Base-by-base conservation (phyloP, 2,888 invertebrate genomes). In the Leucophenga maculata region DNA sequence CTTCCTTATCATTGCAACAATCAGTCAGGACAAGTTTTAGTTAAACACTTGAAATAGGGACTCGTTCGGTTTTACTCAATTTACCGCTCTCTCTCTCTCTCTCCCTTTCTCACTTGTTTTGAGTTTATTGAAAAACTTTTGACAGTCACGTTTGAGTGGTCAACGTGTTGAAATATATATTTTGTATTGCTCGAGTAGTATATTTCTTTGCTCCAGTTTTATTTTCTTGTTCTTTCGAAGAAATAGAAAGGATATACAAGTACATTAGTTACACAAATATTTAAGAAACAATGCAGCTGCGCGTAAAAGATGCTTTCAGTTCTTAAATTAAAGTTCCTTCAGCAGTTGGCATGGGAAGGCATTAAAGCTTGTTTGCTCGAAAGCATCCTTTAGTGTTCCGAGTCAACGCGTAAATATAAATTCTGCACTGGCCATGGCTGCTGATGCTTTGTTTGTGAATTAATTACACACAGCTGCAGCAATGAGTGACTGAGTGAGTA, bases 131-230 rank as follows among this genome's bases (percentile, higher is more conserved):
- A 80, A 80, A 83, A 80, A 80, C 82, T 83, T 80, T 80, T 79
- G 79, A 75, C 80, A 82, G 80, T 82, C 84, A 80, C 80, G 80
- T 80, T 83, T 80, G 84, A 80, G 82, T 80, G 83, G 80, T 83
- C 84, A 80, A 80, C 79, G 77, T 73, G 71, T 65, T 69, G 67
- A 75, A 72, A 75, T 76, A 76, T 75, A 79, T 8, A 50, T 13
- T 46, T 46, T 26, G 26, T 26, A 26, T 26, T 26, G 26, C 4
- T 26, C 26, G n/a, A 46, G 46, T n/a, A 46, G 46, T 3, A 46
- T 46, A 14, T 46, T 46, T 46, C n/a, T n/a, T 6, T 46, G 50
- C 50, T 50, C 16, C 16, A 11, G 14, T 18, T 50, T 50, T 4
- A 11, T 1, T 50, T 50, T 50, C 6, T 50, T 50, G n/a, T 48